Percentiles rank a stretch among this genome's conserved stretches.
These are phyloP conservation scores for Myotis vivesi DNA, from an alignment of 2,797 vertebrate species.

Conservation along the genomic window DNA sequence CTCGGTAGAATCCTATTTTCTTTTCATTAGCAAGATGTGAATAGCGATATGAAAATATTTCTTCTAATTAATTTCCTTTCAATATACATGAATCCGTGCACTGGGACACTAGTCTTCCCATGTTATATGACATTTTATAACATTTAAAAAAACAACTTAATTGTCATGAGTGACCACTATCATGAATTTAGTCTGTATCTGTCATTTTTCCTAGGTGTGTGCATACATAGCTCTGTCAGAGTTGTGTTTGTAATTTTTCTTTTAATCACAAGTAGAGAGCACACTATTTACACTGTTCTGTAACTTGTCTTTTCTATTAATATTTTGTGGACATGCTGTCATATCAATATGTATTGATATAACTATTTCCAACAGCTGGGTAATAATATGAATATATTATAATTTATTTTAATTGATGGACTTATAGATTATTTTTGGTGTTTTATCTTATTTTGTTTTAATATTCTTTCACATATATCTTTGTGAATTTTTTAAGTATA, in stretches of 20 bases:
- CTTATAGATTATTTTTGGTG: constrained; percentile 19
- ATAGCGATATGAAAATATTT: too few relatives aligned
- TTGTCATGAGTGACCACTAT: background rate
- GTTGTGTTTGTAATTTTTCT: background rate
- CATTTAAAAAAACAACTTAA: background rate
- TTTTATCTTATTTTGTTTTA: background rate
- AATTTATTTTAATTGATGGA: constrained; percentile 6
- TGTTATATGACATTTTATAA: background rate
- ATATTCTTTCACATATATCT: background rate
- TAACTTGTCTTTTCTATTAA: background rate
- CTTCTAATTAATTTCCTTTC: too few relatives aligned
- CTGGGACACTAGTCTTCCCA: background rate
- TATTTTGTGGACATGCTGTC: background rate
- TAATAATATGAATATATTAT: background rate
- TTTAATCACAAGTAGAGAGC: background rate
- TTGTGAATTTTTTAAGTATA: background rate
- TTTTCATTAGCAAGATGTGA: too few relatives aligned
- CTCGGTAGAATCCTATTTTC: too few relatives aligned
- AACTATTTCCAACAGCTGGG: background rate
- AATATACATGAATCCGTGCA: too few relatives aligned
- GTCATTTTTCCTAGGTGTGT: background rate
- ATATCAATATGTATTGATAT: background rate
- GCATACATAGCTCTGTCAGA: background rate
- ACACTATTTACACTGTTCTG: background rate
- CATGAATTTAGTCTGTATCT: background rate